A percentile compares a stretch with the other conserved stretches of the same genome.
These are phyloP conservation scores for Sciurus carolinensis DNA, from an alignment of 2,797 vertebrate genomes.

Conservation along the genomic window DNA sequence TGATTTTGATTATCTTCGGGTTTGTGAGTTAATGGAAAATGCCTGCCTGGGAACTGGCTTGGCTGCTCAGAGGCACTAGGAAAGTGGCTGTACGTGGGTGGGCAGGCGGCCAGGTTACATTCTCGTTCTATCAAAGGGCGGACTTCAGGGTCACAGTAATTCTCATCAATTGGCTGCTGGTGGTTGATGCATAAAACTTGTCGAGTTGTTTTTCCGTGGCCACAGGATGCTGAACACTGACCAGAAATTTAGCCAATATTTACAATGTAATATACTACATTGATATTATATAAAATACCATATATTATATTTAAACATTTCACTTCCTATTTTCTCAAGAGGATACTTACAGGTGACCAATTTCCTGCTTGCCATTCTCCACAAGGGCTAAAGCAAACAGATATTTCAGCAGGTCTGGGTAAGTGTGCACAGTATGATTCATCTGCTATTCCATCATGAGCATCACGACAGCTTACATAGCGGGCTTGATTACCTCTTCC, in stretches of 20 bases:
- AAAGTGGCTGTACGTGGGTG: conserved; percentile 88
- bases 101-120: conserved; percentile 92
- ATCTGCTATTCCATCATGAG: conserved; percentile 93
- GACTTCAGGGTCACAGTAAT: conserved; percentile 93
- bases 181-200: conserved; percentile 95
- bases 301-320: background rate
- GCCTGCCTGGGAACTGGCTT: conserved; percentile 86
- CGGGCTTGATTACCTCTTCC: conserved; percentile 94
- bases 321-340: background rate
- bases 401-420: conserved; percentile 93
- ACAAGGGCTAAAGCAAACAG: conserved; percentile 94
- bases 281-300: background rate
- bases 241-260: conserved; percentile 78
- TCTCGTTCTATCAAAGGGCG: conserved; percentile 92
- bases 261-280: conserved; percentile 4
- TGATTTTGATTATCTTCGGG: conserved; percentile 91
- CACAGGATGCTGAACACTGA: conserved; percentile 97
- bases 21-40: conserved; percentile 87
- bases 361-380: conserved; percentile 96
- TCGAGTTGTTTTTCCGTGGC: conserved; percentile 91
- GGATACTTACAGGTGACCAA: conserved; percentile 96
- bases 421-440: conserved; percentile 93
- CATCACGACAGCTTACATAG: conserved; percentile 97
- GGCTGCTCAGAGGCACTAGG: conserved; percentile 91
- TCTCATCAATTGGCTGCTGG: conserved; percentile 93